These are phyloP conservation scores for Hiodon tergisus DNA, from an alignment of 2,113 vertebrate genomes.

Conservation along the genomic window DNA sequence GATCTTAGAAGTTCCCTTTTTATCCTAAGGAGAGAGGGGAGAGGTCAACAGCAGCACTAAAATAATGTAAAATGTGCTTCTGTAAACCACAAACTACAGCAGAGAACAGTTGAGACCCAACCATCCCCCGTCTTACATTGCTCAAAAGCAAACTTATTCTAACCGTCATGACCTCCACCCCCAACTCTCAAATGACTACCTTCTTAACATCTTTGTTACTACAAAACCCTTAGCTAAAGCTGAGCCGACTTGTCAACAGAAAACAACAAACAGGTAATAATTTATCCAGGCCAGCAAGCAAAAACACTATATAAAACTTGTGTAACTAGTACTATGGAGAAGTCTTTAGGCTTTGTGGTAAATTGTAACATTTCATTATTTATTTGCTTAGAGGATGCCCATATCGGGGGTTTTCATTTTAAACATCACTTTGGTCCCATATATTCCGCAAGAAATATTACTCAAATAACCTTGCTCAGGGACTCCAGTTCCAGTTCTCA, in stretches of 20 bases:
- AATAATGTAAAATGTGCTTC: not conserved
- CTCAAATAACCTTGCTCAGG: too few relatives aligned
- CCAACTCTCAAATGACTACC: not conserved
- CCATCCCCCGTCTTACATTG: not conserved
- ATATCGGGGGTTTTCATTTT: too few relatives aligned
- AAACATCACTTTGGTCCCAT: too few relatives aligned
- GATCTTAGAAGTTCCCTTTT: too few relatives aligned
- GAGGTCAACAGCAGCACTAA: not conserved
- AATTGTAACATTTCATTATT: not conserved
- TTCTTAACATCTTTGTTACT: not conserved
- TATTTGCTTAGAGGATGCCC: too few relatives aligned
- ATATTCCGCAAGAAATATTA: too few relatives aligned
- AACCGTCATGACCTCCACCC: not conserved
- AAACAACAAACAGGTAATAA: not conserved
- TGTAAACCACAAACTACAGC: not conserved
- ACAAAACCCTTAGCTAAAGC: not conserved
- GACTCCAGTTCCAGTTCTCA: not conserved
- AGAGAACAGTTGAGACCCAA: not conserved
- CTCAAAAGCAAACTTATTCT: not conserved
- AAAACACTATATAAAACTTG: not conserved
- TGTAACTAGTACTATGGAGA: not conserved
- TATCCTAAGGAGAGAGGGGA: not conserved
- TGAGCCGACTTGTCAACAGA: not conserved
- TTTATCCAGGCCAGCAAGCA: not conserved
- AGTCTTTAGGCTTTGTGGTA: not conserved